Base-by-base conservation (phyloP, 2,888 invertebrate species). In the Perdita meconis region DNA sequence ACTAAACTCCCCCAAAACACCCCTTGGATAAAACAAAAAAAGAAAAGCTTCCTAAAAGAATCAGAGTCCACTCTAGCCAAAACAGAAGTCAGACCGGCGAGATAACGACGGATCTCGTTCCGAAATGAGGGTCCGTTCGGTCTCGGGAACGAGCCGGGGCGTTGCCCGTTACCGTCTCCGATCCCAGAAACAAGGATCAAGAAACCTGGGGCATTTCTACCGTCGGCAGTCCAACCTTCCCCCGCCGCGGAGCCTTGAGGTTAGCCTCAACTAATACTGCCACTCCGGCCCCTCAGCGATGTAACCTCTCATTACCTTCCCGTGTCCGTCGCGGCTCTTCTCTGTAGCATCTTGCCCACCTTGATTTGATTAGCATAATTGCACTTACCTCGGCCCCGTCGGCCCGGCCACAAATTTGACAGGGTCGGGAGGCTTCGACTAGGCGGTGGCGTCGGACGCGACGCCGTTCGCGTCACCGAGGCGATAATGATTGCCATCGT, bases 311-410 rank as follows among this genome's bases (percentile, higher is more conserved):
- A 89, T 90, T 89, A 90, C 82, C 82, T 85, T 81, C 76, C 75
- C 86, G 69, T 86, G 89, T 88, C 88, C 87, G 84, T 71, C 72
- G 78, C 56, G 83, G 73, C 84, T 83, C 78, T 81, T 79, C 81
- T 47, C 22, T 30, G 2, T 78, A 86, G 81, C 85, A 84, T 88
- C 87, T 89, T 88, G 85, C 87, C 87, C 88, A 86, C 86, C 87
- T 89, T 91, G 88, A 90, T 90, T 90, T 90, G 87, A 90, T 91
- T 91, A 90, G 85, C 87, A 88, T 89, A 90, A 91, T 91, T 90
- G 88, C 89, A 89, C 88, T 91, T 87, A 88, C 87, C 82, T 72
- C 56, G 70, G 68, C 63, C 80, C 78, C 65, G n/a, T 47, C 51
- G 53, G 66, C 61, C 38, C 77, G 64, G 73, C 86, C 87, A 55